Base-by-base conservation (phyloP, 2,113 vertebrate genomes). In the Myiozetetes cayanensis region DNA sequence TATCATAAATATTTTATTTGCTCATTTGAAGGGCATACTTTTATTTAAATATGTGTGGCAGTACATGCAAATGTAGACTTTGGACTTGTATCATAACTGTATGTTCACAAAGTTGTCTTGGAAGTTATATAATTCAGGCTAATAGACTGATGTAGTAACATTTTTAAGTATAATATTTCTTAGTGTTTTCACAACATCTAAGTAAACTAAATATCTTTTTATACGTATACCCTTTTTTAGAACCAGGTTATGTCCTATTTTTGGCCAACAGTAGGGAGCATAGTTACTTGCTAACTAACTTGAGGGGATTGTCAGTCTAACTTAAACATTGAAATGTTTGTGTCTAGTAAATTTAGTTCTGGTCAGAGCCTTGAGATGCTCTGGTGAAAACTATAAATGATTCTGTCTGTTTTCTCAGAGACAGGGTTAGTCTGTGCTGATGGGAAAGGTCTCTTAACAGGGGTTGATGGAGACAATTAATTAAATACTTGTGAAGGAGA, bases 321-420 rank as follows among this genome's bases (percentile, higher is more conserved):
- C 17, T 63, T 80, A 92, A 90, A 63, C 35, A 81, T 11, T 74
- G 76, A 88, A 90, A 81, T 74, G 23, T 59, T 94, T 93, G 43
- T 85, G 71, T 75, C 63, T 89, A 30, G 55, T 65, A 75, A 41
- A 47, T 56, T 94, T 91, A 81, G 75, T 71, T 94, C 72, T 90
- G 90, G 59, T 59, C 82, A 88, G 33, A 86, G 35, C 35, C 94
- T 86, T 93, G 65, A 92, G 65, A 78, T 81, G 63, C 13, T 95
- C 37, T 47, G 18, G 30, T 59, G 61, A 89, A 92, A 89, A 71
- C 1, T 1, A 2, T 58, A 95, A 92, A 81, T 68, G 12, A 86
- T 67, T 52, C 22, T 75, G 39, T 72, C 65, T 79, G 12, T 91
- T 58, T 78, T 58, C 24, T 77, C 27, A 83, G 47, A 80, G 71